phyloP scores from a whole-genome alignment of 2,113 vertebrate genomes.

The Xyrauchen texanus region DNA sequence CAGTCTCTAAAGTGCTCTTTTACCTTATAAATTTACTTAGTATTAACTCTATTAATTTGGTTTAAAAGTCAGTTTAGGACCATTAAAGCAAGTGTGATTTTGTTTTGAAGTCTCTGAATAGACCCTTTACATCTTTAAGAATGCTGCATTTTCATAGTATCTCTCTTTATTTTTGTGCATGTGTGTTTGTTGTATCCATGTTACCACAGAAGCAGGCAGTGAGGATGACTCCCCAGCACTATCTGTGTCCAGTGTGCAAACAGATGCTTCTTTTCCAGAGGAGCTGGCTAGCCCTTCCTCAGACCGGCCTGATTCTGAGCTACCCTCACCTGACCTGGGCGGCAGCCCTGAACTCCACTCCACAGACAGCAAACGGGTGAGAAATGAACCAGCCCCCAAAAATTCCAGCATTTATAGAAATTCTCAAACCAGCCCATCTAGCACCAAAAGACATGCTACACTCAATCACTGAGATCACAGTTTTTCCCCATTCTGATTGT shows the following conservation, averaged over 20 bases:
- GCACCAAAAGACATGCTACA: too few relatives aligned
- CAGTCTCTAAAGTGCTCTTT: too few relatives aligned
- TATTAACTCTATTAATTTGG: too few relatives aligned
- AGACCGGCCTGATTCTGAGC: slow-evolving; percentile 66
- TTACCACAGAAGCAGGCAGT: slow-evolving; percentile 72
- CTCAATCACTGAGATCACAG: too few relatives aligned
- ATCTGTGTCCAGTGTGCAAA: slow-evolving; percentile 77
- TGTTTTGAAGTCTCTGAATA: neutral
- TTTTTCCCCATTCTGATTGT: too few relatives aligned
- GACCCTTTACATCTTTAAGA: neutral
- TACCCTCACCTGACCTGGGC: slow-evolving; percentile 59
- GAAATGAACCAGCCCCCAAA: slow-evolving; percentile 34
- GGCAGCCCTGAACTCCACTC: slow-evolving; percentile 77
- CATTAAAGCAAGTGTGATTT: too few relatives aligned
- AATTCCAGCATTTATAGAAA: too few relatives aligned
- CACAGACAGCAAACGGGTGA: slow-evolving; percentile 75
- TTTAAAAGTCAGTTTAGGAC: too few relatives aligned
- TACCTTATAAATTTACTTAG: too few relatives aligned
- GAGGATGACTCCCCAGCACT: slow-evolving; percentile 75
- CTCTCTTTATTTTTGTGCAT: neutral
- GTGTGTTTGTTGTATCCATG: slow-evolving; percentile 2
- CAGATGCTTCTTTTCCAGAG: slow-evolving; percentile 75
- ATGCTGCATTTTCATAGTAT: too few relatives aligned
- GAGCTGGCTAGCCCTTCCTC: slow-evolving; percentile 69
- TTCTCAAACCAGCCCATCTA: too few relatives aligned